A percentile compares a stretch with the other conserved stretches of the same genome.
These are phyloP conservation scores for Agelastica alni DNA, from an alignment of 2,888 invertebrate genomes.

Conservation along the genomic window DNA sequence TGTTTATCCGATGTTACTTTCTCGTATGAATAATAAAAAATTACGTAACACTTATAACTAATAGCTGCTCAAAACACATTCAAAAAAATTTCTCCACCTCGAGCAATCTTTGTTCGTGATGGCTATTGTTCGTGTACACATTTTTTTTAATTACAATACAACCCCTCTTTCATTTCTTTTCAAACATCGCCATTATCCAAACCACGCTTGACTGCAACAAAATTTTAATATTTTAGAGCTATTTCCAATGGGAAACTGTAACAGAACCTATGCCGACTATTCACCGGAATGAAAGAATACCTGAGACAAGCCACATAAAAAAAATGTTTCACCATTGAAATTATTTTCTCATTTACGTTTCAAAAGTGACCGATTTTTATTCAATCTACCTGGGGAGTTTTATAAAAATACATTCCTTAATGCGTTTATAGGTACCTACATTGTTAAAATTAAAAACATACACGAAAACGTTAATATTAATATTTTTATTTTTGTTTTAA, in stretches of 20 bases:
- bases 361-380: no score
- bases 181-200: slow-evolving; percentile 32
- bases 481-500: no score
- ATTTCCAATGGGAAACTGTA: slow-evolving; percentile 34
- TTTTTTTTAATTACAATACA: slow-evolving; percentile 33
- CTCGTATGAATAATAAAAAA: slow-evolving; percentile 9
- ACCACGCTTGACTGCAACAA: slow-evolving; percentile 33
- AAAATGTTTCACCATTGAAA: no score
- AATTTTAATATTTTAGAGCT: slow-evolving; percentile 36
- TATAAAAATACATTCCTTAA: no score
- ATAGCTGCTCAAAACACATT: slow-evolving; percentile 12
- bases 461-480: no score
- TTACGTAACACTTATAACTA: not conserved
- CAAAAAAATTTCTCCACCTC: slow-evolving; percentile 12
- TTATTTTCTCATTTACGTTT: no score
- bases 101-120: slow-evolving; percentile 16
- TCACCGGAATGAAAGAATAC: slow-evolving; percentile 32
- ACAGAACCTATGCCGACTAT: slow-evolving; percentile 35
- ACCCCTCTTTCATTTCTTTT: slow-evolving; percentile 31
- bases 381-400: no score
- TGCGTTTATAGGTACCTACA: no score
- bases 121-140: slow-evolving; percentile 23
- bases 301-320: no score
- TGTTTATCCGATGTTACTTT: no score
- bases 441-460: no score